Percentiles rank a stretch among this genome's conserved stretches.
These are phyloP conservation scores for Trogon melanurus DNA, from an alignment of 2,113 vertebrate species.

Conservation along the genomic window DNA sequence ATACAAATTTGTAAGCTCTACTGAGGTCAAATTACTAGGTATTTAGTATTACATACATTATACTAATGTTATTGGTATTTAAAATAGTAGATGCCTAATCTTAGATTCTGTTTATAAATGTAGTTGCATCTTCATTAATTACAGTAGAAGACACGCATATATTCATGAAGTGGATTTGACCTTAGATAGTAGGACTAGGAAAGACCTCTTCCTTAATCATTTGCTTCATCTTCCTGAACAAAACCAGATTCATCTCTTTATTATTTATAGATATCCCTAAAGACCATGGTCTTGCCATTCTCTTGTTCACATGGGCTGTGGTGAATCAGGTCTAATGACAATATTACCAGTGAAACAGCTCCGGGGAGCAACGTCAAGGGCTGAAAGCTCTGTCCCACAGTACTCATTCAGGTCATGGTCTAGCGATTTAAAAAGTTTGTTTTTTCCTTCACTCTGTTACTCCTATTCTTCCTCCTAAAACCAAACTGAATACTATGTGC, in stretches of 20 bases:
- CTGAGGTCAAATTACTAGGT: background rate
- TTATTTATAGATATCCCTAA: background rate
- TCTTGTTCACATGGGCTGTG: background rate
- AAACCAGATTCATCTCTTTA: background rate
- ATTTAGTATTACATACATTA: background rate
- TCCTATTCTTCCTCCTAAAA: background rate
- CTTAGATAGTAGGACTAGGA: background rate
- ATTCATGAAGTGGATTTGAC: background rate
- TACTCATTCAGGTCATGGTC: background rate
- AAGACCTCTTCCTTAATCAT: background rate
- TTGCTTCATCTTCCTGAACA: background rate
- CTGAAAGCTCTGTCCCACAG: background rate
- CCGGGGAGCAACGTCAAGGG: background rate
- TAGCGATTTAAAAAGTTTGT: background rate
- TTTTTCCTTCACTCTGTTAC: background rate
- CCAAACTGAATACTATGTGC: background rate
- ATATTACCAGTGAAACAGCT: background rate
- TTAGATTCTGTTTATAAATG: background rate
- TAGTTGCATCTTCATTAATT: background rate
- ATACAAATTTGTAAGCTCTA: background rate
- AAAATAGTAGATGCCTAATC: background rate
- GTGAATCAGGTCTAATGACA: background rate
- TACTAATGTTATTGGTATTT: background rate
- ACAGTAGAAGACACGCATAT: background rate
- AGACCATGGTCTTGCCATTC: background rate